These are phyloP conservation scores for Zosterops pallidus DNA, from an alignment of 2,113 vertebrate genomes.

Conservation along the genomic window DNA sequence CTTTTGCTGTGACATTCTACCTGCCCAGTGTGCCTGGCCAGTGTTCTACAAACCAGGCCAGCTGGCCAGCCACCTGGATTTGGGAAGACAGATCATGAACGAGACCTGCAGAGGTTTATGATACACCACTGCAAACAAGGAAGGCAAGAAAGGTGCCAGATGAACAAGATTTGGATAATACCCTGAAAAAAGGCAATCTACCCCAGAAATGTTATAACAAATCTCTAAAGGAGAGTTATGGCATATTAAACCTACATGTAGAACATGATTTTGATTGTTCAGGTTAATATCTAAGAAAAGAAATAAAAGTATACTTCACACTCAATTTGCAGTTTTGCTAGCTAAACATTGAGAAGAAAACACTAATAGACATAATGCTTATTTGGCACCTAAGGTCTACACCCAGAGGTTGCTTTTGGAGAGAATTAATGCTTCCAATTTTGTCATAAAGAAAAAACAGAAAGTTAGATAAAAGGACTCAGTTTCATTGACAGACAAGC, in stretches of 20 bases:
- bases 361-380: background rate
- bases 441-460: background rate
- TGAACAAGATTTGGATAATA: background rate
- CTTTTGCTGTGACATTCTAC: background rate
- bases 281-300: background rate
- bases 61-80: background rate
- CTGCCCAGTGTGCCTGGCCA: background rate
- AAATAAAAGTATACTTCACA: background rate
- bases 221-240: background rate
- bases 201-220: background rate
- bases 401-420: background rate
- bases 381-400: background rate
- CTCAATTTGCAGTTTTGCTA: background rate
- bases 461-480: background rate
- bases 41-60: background rate
- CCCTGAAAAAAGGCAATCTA: background rate
- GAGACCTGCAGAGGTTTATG: background rate
- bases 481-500: background rate
- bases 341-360: background rate
- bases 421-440: background rate
- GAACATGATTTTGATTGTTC: background rate
- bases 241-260: background rate
- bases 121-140: background rate
- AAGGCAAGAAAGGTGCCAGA: background rate
- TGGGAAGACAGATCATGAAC: background rate